These are phyloP conservation scores for Drosophila teissieri DNA, from an alignment of 1,140 invertebrate species.

Conservation along the genomic window DNA sequence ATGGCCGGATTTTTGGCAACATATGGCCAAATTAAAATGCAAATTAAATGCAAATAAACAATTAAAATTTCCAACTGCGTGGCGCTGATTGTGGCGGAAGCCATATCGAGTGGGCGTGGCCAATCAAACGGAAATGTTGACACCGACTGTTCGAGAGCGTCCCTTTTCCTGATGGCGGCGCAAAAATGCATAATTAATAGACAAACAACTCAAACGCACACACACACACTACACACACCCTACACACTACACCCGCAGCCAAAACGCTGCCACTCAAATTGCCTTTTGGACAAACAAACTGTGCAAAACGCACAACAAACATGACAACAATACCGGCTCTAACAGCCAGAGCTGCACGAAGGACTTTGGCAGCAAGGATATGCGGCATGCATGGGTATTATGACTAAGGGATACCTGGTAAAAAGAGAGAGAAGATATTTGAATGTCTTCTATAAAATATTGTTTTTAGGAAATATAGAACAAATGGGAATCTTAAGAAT, in stretches of 20 bases:
- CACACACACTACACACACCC: background rate
- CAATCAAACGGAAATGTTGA: conserved; percentile 51
- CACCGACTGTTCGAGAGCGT: conserved; percentile 21
- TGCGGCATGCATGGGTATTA: background rate
- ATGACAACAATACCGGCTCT: conserved; percentile 35
- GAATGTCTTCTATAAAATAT: too few species aligned
- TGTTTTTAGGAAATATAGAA: too few species aligned
- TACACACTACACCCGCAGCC: conserved; percentile 2
- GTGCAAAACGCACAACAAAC: conserved; percentile 26
- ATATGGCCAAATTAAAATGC: conserved; percentile 79
- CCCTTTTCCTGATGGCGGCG: conserved; percentile 7
- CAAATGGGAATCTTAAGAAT: too few species aligned
- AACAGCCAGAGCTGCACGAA: conserved; percentile 35
- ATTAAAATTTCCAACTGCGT: conserved; percentile 68
- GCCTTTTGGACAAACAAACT: conserved; percentile 52
- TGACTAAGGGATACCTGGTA: background rate
- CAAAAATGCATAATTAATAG: conserved; percentile 72
- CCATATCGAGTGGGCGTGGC: conserved; percentile 49
- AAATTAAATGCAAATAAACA: conserved; percentile 80
- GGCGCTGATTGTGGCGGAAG: conserved; percentile 43
- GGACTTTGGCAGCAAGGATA: background rate
- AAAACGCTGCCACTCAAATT: conserved; percentile 34
- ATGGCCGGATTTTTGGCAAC: conserved; percentile 50
- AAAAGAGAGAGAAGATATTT: too few species aligned
- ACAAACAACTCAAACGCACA: conserved; percentile 53